These are phyloP conservation scores for Anas platyrhynchos DNA, from an alignment of 2,113 vertebrate species.

Conservation along the genomic window DNA sequence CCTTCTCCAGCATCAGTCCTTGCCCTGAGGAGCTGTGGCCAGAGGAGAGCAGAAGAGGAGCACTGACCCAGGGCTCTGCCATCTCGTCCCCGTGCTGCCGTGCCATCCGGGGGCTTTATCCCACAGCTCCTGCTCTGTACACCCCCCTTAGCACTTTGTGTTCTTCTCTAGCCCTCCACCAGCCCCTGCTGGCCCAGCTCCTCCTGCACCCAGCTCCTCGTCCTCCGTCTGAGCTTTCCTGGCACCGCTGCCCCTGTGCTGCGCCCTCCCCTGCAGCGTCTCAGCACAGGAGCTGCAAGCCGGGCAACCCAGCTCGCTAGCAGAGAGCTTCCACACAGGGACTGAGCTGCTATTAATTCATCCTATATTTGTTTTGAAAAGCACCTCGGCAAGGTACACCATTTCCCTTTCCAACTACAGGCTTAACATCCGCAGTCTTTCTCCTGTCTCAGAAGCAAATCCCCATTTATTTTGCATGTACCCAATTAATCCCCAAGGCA, in stretches of 20 bases:
- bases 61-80: background rate
- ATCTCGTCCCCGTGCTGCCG: background rate
- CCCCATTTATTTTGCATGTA: constrained; percentile 2
- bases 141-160: background rate
- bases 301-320: background rate
- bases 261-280: background rate
- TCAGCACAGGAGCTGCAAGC: background rate
- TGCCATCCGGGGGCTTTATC: background rate
- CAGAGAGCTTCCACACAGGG: background rate
- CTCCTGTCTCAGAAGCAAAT: constrained; percentile 35
- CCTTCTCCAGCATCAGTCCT: background rate
- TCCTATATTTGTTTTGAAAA: constrained; percentile 56
- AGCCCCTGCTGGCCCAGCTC: background rate
- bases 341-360: constrained; percentile 32
- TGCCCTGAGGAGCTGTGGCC: constrained; percentile 1
- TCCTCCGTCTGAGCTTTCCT: background rate
- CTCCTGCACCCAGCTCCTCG: background rate
- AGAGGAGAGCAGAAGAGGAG: background rate
- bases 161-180: background rate
- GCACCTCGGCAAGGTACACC: background rate
- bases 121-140: background rate
- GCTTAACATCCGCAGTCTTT: constrained; percentile 25
- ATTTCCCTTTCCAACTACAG: constrained; percentile 28
- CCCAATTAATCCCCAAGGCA: background rate
- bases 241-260: background rate